Percentiles rank a stretch among this genome's conserved stretches.
Conservation (phyloP, 2,797 vertebrate species). For the Cossypha dichroa region DNA sequence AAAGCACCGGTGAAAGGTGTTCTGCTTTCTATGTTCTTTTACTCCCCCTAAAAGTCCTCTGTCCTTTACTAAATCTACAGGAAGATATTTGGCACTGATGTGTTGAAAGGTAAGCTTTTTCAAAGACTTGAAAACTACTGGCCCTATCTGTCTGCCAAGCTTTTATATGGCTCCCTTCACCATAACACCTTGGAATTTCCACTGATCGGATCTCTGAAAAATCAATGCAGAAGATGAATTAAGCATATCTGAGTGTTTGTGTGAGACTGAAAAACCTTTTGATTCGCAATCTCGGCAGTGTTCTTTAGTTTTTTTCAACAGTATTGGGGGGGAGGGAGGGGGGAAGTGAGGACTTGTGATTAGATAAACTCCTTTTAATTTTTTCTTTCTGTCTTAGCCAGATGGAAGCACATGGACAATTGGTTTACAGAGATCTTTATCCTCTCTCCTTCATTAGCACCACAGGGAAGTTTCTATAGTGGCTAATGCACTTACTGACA, state of each 20-base stretch:
- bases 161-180: slow-evolving; percentile 27
- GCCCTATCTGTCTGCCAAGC: slow-evolving; percentile 9
- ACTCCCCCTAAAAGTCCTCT: slow-evolving; percentile 11
- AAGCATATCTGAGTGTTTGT: background rate
- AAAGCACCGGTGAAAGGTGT: slow-evolving; percentile 13
- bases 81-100: slow-evolving; percentile 22
- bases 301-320: background rate
- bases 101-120: slow-evolving; percentile 40
- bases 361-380: slow-evolving; percentile 51
- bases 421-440: slow-evolving; percentile 64
- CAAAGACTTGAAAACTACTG: slow-evolving; percentile 17
- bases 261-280: background rate
- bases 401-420: slow-evolving; percentile 56
- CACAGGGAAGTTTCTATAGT: slow-evolving; percentile 46
- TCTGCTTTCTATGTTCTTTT: slow-evolving; percentile 44
- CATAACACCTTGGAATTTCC: slow-evolving; percentile 30
- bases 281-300: background rate
- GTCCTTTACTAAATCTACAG: slow-evolving; percentile 28
- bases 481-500: slow-evolving; percentile 66
- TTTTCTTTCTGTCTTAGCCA: slow-evolving; percentile 44
- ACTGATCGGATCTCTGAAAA: slow-evolving; percentile 2
- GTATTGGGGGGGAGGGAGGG: background rate
- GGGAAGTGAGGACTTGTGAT: background rate
- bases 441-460: slow-evolving; percentile 61
- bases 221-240: slow-evolving; percentile 41